Evolutionary conservation across 1,140 invertebrate genomes (phyloP), one percentile per base, ranked within the genome.

Genomic region (Ceratitis capitata): DNA sequence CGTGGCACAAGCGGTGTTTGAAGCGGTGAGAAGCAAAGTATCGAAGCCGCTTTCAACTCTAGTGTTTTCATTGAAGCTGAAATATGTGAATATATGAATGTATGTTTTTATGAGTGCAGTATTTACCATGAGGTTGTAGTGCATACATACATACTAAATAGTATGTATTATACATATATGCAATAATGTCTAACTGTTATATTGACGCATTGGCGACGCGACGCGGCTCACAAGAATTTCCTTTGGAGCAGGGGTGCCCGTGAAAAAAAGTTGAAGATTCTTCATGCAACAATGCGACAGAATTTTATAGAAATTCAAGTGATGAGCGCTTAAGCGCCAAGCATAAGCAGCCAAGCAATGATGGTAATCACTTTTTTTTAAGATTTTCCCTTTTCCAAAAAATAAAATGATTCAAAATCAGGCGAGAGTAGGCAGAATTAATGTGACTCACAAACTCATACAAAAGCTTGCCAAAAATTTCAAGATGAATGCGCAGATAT

Each of bases 21-120:
- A 3, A n/a, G 39, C 0, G 16, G 29, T 5, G 42, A 49, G 49
- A 10, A 14, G 2, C 26, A 83, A 26, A 26, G 12, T 14, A 51
- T 53, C 53, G 23, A 3, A 83, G 14, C 16, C 23, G 12, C 47
- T 83, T 51, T 53, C 45, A 53, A 26, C 82, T 83, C 9, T 32
- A 83, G 82, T 78, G 39, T 39, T 45, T 78, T 78, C 69, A 78
- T 45, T 78, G 69, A 78, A 26, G 69, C 69, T 14, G 69, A 78
- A 78, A 9, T 39, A 78, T 26, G 23, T 78, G 69, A 78, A 78
- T 78, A 78, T n/a, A 78, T 78, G 42, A 49, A 51, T 82, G 26
- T 9, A 7, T 26, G 39, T n/a, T n/a, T n/a, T n/a, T n/a, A n/a
- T n/a, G n/a, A n/a, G n/a, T n/a, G n/a, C n/a, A n/a, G n/a, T n/a